Evolutionary conservation across 2,888 invertebrate genomes (phyloP).

Genomic region (Hesperia comma): DNA sequence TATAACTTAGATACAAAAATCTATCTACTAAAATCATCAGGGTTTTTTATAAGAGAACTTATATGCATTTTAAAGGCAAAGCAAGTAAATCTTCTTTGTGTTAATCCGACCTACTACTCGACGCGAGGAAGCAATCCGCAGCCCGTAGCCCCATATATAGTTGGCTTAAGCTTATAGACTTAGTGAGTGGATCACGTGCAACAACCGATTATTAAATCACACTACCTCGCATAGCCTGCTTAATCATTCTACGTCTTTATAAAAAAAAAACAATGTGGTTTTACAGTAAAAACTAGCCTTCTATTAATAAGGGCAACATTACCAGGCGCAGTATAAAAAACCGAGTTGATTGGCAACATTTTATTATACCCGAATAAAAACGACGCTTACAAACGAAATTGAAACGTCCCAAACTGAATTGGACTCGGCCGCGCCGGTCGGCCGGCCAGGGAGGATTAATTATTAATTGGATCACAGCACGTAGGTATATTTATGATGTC

Average conservation of each 20-base stretch:
- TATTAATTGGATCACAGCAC: conserved; percentile 73
- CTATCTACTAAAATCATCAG: not conserved
- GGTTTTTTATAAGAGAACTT: conserved; percentile 4
- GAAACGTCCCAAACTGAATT: conserved; percentile 68
- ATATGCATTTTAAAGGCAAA: not conserved
- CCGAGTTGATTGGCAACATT: conserved; percentile 61
- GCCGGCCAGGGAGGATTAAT: conserved; percentile 67
- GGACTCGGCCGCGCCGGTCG: conserved; percentile 65
- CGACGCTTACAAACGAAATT: conserved; percentile 66
- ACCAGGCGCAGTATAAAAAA: conserved; percentile 49
- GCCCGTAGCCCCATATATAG: conserved; percentile 24
- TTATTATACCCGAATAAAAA: conserved; percentile 69
- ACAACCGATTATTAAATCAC: conserved; percentile 39
- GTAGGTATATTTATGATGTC: conserved; percentile 62
- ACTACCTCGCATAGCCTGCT: conserved; percentile 22
- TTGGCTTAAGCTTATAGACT: conserved; percentile 47
- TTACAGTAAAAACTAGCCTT: conserved; percentile 33
- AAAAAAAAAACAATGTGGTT: conserved; percentile 19
- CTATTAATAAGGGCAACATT: conserved; percentile 37
- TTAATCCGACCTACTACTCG: conserved; percentile 18
- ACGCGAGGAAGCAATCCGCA: not conserved
- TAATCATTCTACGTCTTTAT: conserved; percentile 15
- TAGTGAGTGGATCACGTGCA: conserved; percentile 42
- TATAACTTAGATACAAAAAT: not conserved
- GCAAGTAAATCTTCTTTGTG: conserved; percentile 23